phyloP scores from a whole-genome alignment of 2,888 invertebrate species.

The Rosalia funebris region DNA sequence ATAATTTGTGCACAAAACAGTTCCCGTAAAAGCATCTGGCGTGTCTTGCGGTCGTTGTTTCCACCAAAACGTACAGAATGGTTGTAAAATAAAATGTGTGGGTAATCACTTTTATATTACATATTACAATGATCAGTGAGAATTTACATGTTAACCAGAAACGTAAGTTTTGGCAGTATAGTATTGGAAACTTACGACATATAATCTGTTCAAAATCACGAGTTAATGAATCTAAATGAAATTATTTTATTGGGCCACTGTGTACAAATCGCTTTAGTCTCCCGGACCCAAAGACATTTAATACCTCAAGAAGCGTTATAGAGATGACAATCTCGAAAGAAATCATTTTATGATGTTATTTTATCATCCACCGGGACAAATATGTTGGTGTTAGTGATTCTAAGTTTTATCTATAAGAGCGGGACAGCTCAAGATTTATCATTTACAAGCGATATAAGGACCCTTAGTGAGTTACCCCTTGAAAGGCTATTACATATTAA shows the following conservation, averaged over 20 bases:
- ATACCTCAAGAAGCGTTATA: too few relatives aligned
- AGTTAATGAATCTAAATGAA: too few relatives aligned
- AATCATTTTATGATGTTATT: neutral
- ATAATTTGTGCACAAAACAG: conserved; percentile 11
- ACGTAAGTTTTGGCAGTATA: too few relatives aligned
- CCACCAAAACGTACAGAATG: conserved; percentile 4
- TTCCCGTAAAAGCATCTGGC: neutral
- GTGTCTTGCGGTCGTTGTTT: neutral
- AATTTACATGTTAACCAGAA: too few relatives aligned
- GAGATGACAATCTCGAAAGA: too few relatives aligned
- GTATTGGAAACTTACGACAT: too few relatives aligned
- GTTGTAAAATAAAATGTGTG: neutral
- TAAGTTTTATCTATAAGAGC: conserved; percentile 3
- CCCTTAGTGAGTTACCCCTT: conserved; percentile 75
- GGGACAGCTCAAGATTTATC: conserved; percentile 52
- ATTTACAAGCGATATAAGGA: conserved; percentile 61
- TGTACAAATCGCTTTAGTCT: too few relatives aligned
- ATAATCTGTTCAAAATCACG: too few relatives aligned
- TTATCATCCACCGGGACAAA: neutral
- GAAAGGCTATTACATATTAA: conserved; percentile 75
- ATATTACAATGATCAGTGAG: too few relatives aligned
- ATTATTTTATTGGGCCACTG: too few relatives aligned
- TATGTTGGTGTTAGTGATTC: neutral
- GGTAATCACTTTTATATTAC: too few relatives aligned
- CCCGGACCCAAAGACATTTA: too few relatives aligned